A percentile compares a stretch with the other conserved stretches of the same genome.
Conservation (phyloP, 1,140 invertebrate species). For the Neodiprion pinetum region DNA sequence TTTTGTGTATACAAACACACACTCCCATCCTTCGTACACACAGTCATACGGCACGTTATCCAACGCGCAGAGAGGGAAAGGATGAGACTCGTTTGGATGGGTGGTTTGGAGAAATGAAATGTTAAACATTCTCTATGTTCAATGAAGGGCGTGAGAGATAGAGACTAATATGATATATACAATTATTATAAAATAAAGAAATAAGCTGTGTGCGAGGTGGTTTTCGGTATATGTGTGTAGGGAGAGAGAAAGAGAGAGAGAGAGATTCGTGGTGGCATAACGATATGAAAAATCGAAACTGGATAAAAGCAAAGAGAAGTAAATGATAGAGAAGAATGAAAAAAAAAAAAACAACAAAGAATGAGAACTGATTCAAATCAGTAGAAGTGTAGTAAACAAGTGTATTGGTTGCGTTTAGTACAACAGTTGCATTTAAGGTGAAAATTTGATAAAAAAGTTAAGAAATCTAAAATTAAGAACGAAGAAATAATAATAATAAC, state of each 20-base stretch:
- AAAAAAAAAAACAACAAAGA: constrained; percentile 18
- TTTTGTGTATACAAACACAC: no score
- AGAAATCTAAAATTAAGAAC: neutral
- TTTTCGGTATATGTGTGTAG: no score
- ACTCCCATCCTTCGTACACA: no score
- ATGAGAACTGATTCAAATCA: neutral
- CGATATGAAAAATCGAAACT: neutral
- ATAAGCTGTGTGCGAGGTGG: neutral
- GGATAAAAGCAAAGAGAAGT: neutral
- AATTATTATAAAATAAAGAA: constrained; percentile 11
- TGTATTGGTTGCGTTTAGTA: constrained; percentile 47
- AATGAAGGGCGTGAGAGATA: neutral
- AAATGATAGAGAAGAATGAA: neutral
- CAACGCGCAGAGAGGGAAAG: no score
- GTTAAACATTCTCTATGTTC: constrained; percentile 2
- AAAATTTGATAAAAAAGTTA: constrained; percentile 9
- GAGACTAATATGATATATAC: neutral
- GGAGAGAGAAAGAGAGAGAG: no score
- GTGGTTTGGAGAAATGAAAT: neutral
- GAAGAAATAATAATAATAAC: no score
- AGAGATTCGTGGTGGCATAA: no score
- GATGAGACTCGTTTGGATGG: no score
- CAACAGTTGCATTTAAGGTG: constrained; percentile 60
- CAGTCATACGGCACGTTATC: no score
- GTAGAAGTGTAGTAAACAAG: neutral